Conservation (phyloP, 2,888 invertebrate genomes). For the Eupithecia pulchellata region DNA sequence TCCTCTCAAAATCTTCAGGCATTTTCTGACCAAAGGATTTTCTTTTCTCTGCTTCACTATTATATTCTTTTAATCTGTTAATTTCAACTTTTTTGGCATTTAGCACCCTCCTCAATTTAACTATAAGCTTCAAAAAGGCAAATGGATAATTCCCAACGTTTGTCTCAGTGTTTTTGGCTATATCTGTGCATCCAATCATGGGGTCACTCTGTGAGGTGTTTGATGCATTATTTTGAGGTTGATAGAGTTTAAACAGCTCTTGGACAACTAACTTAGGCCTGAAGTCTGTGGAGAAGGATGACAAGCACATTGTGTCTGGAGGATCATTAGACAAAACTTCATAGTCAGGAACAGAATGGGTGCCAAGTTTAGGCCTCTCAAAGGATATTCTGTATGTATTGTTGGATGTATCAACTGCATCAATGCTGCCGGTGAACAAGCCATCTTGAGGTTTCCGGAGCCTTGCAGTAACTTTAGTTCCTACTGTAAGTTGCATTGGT, state of each 20-base stretch:
- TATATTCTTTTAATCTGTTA: slow-evolving; percentile 92
- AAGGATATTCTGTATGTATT: slow-evolving; percentile 98
- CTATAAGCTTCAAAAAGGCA: slow-evolving; percentile 93
- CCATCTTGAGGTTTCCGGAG: slow-evolving; percentile 97
- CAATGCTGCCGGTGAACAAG: slow-evolving; percentile 96
- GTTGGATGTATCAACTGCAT: slow-evolving; percentile 97
- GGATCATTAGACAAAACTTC: slow-evolving; percentile 97
- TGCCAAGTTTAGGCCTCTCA: slow-evolving; percentile 95
- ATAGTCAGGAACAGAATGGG: slow-evolving; percentile 98
- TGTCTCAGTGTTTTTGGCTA: slow-evolving; percentile 71
- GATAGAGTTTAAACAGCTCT: slow-evolving; percentile 80
- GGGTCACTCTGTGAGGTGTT: slow-evolving; percentile 88
- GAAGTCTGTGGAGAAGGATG: slow-evolving; percentile 92
- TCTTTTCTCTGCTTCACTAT: slow-evolving; percentile 95
- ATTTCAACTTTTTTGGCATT: slow-evolving; percentile 93
- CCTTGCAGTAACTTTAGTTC: slow-evolving; percentile 96
- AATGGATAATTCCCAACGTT: slow-evolving; percentile 93
- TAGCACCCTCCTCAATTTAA: slow-evolving; percentile 94
- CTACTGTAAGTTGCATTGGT: slow-evolving; percentile 96
- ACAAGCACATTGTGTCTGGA: slow-evolving; percentile 94
- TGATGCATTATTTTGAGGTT: slow-evolving; percentile 58
- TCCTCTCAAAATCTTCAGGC: slow-evolving; percentile 94
- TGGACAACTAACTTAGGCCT: slow-evolving; percentile 88
- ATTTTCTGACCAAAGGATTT: slow-evolving; percentile 92
- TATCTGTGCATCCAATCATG: slow-evolving; percentile 85